phyloP scores from a whole-genome alignment of 2,113 vertebrate species.

The Sapayoa aenigma region DNA sequence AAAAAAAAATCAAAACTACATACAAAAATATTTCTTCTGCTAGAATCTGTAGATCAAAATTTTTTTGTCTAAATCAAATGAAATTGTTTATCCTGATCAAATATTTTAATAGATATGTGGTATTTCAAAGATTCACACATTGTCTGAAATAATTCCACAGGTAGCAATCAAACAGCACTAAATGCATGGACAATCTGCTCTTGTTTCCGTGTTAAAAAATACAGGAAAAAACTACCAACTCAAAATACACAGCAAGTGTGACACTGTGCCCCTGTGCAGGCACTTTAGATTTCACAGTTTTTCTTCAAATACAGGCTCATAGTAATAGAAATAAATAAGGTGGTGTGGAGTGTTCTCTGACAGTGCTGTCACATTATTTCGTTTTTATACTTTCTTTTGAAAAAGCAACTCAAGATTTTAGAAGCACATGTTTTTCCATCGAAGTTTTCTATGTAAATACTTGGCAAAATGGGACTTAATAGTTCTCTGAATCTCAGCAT shows the following conservation, averaged over 20 bases:
- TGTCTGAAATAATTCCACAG: constrained; percentile 54
- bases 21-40: neutral
- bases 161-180: neutral
- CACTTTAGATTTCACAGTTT: constrained; percentile 20
- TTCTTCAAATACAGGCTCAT: neutral
- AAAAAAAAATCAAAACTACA: neutral
- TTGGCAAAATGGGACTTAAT: neutral
- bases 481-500: neutral
- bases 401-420: neutral
- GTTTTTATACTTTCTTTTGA: neutral
- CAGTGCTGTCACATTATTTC: neutral
- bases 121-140: neutral
- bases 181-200: neutral
- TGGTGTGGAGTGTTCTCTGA: neutral
- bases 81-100: neutral
- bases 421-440: neutral
- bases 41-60: neutral
- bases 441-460: neutral
- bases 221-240: neutral
- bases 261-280: neutral
- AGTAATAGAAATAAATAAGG: neutral
- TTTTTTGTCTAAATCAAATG: neutral
- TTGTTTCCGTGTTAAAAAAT: neutral
- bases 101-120: neutral
- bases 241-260: neutral